phyloP scores from a whole-genome alignment of 2,113 vertebrate species.

The Cryptomyrus ogoouensis region DNA sequence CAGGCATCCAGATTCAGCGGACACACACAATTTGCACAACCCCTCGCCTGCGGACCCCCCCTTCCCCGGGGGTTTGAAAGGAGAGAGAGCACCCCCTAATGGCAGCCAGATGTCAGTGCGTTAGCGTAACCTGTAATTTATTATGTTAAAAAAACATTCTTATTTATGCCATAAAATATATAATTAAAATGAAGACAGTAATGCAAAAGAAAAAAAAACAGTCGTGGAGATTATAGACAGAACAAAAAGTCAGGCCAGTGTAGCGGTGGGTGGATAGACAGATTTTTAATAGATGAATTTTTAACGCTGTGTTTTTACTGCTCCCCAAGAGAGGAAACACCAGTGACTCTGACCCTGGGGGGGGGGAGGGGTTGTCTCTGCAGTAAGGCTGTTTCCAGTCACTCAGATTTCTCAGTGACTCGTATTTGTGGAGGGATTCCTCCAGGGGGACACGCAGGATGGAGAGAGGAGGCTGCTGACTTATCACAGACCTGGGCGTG shows the following conservation, averaged over 20 bases:
- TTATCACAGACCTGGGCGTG: not conserved
- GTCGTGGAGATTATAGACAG: not conserved
- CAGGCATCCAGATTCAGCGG: not conserved
- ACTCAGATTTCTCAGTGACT: not conserved
- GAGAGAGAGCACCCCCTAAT: not conserved
- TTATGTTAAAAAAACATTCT: not conserved
- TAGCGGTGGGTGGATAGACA: not conserved
- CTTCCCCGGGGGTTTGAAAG: not conserved
- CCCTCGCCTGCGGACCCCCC: not conserved
- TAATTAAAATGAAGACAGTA: not conserved
- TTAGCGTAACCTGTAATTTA: constrained; percentile 3
- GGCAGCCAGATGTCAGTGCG: not conserved
- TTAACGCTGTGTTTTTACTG: not conserved
- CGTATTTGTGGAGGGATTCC: not conserved
- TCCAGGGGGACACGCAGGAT: not conserved
- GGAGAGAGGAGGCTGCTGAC: not conserved
- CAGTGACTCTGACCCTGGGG: not conserved
- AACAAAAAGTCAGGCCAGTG: not conserved
- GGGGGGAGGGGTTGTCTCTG: not conserved
- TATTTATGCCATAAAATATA: constrained; percentile 15
- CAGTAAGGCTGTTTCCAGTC: not conserved
- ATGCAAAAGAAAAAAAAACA: not conserved
- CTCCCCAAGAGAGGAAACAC: not conserved
- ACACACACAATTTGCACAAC: constrained; percentile 5
- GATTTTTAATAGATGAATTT: not conserved